Evolutionary conservation across 2,888 invertebrate species (phyloP).

Genomic region (Scaptomyza reducta): DNA sequence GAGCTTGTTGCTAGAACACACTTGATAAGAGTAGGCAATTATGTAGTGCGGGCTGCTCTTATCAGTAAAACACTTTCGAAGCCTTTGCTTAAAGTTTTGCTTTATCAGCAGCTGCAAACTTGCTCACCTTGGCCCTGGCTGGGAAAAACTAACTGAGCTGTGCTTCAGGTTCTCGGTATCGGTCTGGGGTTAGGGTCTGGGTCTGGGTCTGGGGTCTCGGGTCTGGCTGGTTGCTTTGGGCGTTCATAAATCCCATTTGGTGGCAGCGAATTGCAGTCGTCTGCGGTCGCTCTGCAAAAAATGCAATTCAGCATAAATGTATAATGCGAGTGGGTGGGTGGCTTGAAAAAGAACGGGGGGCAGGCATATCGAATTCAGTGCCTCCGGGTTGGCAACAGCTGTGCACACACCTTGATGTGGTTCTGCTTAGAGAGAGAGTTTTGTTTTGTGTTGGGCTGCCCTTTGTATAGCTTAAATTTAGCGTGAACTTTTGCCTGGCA

Average conservation of each 20-base stretch:
- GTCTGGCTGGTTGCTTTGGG: slow-evolving; percentile 20
- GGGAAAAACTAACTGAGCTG: background rate
- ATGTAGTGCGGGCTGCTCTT: slow-evolving; percentile 4
- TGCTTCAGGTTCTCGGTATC: slow-evolving; percentile 5
- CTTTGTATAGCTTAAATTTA: slow-evolving; percentile 60
- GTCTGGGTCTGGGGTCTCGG: slow-evolving; percentile 1
- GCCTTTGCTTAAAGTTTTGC: slow-evolving; percentile 8
- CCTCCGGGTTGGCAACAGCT: slow-evolving; percentile 62
- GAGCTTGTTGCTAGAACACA: background rate
- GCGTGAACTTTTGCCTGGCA: slow-evolving; percentile 52
- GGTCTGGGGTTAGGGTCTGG: slow-evolving; percentile 6
- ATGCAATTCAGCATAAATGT: slow-evolving; percentile 64
- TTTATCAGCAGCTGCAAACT: slow-evolving; percentile 40
- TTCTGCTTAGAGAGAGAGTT: background rate
- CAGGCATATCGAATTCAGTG: slow-evolving; percentile 62
- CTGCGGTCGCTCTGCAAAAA: slow-evolving; percentile 48
- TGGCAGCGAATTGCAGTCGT: slow-evolving; percentile 59
- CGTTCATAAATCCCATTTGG: slow-evolving; percentile 70
- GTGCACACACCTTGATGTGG: slow-evolving; percentile 52
- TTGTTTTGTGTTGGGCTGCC: background rate
- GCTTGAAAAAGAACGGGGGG: background rate
- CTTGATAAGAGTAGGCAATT: background rate
- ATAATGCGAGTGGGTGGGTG: background rate
- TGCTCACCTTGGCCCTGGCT: slow-evolving; percentile 42
- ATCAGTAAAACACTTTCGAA: slow-evolving; percentile 24